Conservation (phyloP, 2,113 vertebrate species). For the Pedetes capensis region DNA sequence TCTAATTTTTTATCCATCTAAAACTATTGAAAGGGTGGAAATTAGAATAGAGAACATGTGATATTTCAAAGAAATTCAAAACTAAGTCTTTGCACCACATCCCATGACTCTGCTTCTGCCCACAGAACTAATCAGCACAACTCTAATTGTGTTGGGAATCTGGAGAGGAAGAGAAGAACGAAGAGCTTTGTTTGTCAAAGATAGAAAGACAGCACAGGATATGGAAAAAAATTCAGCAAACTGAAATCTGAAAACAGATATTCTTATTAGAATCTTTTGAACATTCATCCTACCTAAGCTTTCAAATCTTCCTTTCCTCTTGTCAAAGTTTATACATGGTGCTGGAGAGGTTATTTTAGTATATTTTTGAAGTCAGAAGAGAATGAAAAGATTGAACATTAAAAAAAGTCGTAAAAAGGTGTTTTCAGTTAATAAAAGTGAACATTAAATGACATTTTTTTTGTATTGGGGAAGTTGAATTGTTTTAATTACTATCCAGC, state of each 20-base stretch:
- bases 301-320: background rate
- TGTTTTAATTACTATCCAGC: background rate
- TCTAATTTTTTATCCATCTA: too few relatives aligned
- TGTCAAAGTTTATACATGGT: background rate
- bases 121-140: conserved; percentile 10
- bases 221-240: background rate
- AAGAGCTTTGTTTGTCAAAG: rapidly evolving
- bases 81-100: background rate
- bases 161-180: background rate
- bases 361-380: conserved; percentile 28
- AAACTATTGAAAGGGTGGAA: too few relatives aligned
- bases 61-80: conserved; percentile 49
- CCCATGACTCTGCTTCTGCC: background rate
- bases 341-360: background rate
- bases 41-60: too few relatives aligned
- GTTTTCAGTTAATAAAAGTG: conserved; percentile 8
- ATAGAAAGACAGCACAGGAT: background rate
- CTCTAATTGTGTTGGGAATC: background rate
- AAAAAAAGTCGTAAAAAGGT: conserved; percentile 16
- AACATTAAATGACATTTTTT: conserved; percentile 31
- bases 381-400: conserved; percentile 1
- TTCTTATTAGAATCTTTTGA: conserved; percentile 21
- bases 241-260: background rate
- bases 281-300: background rate
- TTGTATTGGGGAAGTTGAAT: background rate